These are phyloP conservation scores for Tenthredo notha DNA, from an alignment of 2,888 invertebrate species.

Conservation along the genomic window DNA sequence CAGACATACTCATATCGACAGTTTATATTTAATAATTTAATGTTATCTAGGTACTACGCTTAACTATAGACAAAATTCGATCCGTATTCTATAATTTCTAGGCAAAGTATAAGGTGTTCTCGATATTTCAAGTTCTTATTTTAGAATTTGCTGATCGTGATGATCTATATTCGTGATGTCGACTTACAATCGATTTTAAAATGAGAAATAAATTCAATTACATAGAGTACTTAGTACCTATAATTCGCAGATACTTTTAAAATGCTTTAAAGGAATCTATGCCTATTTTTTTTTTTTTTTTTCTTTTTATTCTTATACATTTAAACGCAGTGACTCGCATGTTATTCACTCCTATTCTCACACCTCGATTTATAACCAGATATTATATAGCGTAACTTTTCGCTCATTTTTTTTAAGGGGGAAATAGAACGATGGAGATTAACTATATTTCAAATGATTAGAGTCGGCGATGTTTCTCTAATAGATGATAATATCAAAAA, in stretches of 20 bases:
- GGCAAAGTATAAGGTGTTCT: constrained; percentile 16
- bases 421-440: constrained; percentile 7
- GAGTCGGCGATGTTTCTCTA: background rate
- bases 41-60: background rate
- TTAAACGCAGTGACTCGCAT: constrained; percentile 14
- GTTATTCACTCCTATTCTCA: background rate
- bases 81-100: background rate
- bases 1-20: background rate
- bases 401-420: background rate
- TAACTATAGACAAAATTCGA: background rate
- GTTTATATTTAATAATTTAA: constrained; percentile 1
- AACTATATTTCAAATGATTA: background rate
- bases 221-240: constrained; percentile 3
- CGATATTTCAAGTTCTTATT: background rate
- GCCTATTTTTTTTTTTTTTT: background rate
- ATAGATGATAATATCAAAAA: constrained; percentile 41
- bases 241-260: constrained; percentile 2
- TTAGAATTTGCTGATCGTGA: background rate
- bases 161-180: too few relatives aligned
- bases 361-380: constrained; percentile 4
- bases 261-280: constrained; percentile 34
- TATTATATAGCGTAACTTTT: background rate
- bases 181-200: background rate
- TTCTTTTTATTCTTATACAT: background rate
- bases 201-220: background rate